Percentiles rank a stretch among this genome's conserved stretches.
Evolutionary conservation across 2,113 vertebrate genomes (phyloP).

Genomic region (Copsychus sechellarum): DNA sequence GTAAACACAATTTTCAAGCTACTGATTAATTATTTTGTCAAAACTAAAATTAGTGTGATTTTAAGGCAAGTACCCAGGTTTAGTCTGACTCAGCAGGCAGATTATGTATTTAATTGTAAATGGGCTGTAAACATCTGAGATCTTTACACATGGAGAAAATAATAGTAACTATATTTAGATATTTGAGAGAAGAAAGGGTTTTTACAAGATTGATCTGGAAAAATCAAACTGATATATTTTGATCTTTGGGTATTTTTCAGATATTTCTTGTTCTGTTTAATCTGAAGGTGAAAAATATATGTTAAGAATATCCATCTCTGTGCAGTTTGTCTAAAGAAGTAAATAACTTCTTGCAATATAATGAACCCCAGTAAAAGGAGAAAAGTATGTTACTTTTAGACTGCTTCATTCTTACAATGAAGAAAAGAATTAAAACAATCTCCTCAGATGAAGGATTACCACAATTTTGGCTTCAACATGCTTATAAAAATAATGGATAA

Average conservation of each 20-base stretch:
- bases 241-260: background rate
- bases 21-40: slow-evolving; percentile 14
- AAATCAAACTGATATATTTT: background rate
- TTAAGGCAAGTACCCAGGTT: background rate
- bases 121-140: background rate
- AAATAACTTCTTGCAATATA: background rate
- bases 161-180: background rate
- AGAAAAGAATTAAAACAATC: background rate
- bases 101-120: background rate
- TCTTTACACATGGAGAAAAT: background rate
- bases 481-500: background rate
- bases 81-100: background rate
- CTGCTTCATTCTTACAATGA: background rate
- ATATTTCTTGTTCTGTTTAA: background rate
- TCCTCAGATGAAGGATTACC: background rate
- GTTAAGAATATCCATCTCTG: background rate
- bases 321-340: background rate
- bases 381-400: background rate
- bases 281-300: background rate
- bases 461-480: background rate
- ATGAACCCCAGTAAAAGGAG: background rate
- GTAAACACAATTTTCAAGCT: background rate
- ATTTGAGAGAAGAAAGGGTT: background rate
- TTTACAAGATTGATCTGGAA: background rate
- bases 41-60: background rate